These are phyloP conservation scores for Trachymyrmex septentrionalis DNA, from an alignment of 1,140 invertebrate species.

Conservation along the genomic window DNA sequence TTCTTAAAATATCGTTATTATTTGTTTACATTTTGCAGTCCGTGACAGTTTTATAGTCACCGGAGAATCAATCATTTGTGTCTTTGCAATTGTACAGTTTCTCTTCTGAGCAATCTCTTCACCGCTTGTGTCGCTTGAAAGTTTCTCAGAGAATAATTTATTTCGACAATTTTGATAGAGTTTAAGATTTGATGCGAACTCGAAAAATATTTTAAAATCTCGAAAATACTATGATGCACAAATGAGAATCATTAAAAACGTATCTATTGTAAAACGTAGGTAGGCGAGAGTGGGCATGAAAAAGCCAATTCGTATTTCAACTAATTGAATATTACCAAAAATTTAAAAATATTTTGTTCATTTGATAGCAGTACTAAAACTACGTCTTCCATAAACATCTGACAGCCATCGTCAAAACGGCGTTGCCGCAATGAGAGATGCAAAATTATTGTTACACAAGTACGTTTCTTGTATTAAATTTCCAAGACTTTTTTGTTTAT, in stretches of 20 bases:
- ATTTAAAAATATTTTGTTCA: too few relatives aligned
- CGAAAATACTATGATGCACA: background rate
- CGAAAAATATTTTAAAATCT: background rate
- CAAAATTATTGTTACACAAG: too few relatives aligned
- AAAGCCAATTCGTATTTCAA: too few relatives aligned
- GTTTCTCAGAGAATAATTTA: background rate
- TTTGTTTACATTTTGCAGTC: background rate
- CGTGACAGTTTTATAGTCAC: background rate
- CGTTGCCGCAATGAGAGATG: too few relatives aligned
- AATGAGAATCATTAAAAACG: background rate
- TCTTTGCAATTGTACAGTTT: background rate
- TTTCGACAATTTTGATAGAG: background rate
- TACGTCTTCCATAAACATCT: too few relatives aligned
- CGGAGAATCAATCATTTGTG: background rate
- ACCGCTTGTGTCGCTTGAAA: background rate
- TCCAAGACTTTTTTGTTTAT: too few relatives aligned
- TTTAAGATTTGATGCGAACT: background rate
- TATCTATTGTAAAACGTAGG: background rate
- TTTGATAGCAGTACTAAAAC: too few relatives aligned
- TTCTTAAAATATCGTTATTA: background rate
- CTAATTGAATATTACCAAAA: too few relatives aligned
- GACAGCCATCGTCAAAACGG: too few relatives aligned
- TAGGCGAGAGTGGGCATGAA: too few relatives aligned
- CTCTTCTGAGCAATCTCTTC: background rate
- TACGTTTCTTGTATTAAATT: too few relatives aligned